These are phyloP conservation scores for Eriosoma lanigerum DNA, from an alignment of 1,140 invertebrate genomes.

Conservation along the genomic window DNA sequence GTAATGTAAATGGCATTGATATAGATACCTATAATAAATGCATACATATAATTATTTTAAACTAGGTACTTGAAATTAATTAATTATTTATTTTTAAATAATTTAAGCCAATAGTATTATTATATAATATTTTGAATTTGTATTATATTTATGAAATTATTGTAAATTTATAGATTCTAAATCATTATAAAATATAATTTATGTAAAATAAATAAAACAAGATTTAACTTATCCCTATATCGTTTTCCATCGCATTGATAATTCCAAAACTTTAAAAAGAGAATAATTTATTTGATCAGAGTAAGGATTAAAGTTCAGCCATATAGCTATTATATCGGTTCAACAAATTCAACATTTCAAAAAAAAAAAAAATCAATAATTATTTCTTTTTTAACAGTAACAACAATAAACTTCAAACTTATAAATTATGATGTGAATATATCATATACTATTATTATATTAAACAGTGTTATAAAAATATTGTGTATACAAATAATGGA, in stretches of 20 bases:
- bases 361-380: not conserved
- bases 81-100: no score
- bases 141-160: not conserved
- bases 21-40: no score
- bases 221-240: not conserved
- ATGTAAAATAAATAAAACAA: not conserved
- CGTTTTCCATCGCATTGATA: slow-evolving; percentile 1
- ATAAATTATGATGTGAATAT: not conserved
- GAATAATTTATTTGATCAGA: slow-evolving; percentile 23
- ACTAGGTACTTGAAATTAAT: no score
- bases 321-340: not conserved
- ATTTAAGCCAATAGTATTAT: no score
- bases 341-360: not conserved
- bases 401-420: not conserved
- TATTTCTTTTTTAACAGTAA: not conserved
- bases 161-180: no score
- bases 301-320: slow-evolving; percentile 11
- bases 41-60: no score
- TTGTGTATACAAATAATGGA: no score
- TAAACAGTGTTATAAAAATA: no score
- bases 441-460: no score
- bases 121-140: not conserved
- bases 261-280: not conserved
- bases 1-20: no score
- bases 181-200: slow-evolving; percentile 6